Evolutionary conservation across 2,888 invertebrate genomes (phyloP), one percentile per base, ranked within the genome.

Genomic region (Allophyes oxyacanthae): DNA sequence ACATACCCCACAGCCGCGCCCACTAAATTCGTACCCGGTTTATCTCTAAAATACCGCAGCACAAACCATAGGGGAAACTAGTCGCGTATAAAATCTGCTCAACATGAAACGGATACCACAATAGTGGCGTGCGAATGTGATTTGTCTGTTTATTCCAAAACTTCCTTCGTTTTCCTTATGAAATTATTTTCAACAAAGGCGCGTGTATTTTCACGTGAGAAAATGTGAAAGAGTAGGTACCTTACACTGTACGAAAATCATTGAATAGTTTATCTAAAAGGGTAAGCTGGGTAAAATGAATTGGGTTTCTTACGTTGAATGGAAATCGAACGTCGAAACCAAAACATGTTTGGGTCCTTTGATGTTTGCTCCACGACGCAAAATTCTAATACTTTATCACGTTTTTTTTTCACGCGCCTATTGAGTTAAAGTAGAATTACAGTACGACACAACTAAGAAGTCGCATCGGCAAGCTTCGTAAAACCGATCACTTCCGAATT

Each of bases 161-260:
- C 50, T 51, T 34, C 43, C 40, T 43, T 51, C 52, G 49, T 66
- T 68, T 70, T 66, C 64, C 66, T 68, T 48, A 51, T 56, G 36
- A 71, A 71, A 71, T 66, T 61, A 66, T 61, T 68, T 56, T 36
- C 32, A 37, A 56, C 61, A 61, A 61, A 50, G 13, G 43, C 55
- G 56, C 52, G 49, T 50, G 55, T 44, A 61, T 56, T 53, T 61
- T 61, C 72, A 46, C 72, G 45, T 66, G 52, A 60, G 37, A 13
- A 43, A 15, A 30, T 14, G 28, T 44, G 43, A 64, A 54, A 46
- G 15, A 38, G 28, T 30, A 20, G 42, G 28, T 30, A 20, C 14
- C 30, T 15, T 37, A 40, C 43, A 55, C 10, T 34, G 46, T 7
- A 30, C 36, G 37, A 50, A 48, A 60, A 66, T 43, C 64, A 61